A percentile compares a stretch with the other conserved stretches of the same genome.
Conservation (phyloP, 1,140 invertebrate species). For the Drosophila virilis region DNA sequence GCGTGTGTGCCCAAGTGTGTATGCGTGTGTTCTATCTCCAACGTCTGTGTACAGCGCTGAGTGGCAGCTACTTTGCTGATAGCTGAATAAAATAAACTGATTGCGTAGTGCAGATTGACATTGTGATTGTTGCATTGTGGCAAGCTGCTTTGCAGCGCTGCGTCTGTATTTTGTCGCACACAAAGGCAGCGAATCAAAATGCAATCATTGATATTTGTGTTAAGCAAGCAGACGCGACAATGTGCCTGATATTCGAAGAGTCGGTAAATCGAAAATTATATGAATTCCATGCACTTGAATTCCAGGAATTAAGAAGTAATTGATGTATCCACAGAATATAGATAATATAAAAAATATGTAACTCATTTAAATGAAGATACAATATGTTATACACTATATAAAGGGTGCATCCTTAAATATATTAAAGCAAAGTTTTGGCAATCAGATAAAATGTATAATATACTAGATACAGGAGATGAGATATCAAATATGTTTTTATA, state of each 20-base stretch:
- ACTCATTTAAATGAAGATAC: too few species aligned
- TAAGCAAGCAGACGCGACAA: constrained; percentile 37
- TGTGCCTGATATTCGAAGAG: constrained; percentile 3
- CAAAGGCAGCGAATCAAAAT: constrained; percentile 63
- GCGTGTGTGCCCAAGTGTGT: neutral
- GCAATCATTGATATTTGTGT: constrained; percentile 64
- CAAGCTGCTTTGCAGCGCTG: constrained; percentile 37
- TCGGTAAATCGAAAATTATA: neutral
- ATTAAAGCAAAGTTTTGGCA: too few species aligned
- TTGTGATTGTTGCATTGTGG: constrained; percentile 43
- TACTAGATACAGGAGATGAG: too few species aligned
- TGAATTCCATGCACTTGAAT: neutral
- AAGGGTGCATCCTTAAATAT: too few species aligned
- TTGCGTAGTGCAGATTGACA: constrained; percentile 71
- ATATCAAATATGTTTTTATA: too few species aligned
- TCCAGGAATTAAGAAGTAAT: neutral
- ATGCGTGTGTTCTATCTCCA: neutral
- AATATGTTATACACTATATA: too few species aligned
- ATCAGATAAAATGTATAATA: too few species aligned
- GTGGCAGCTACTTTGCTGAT: constrained; percentile 74
- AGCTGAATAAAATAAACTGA: constrained; percentile 76
- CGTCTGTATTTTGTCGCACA: constrained; percentile 32
- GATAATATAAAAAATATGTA: too few species aligned
- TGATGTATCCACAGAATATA: too few species aligned
- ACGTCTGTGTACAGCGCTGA: constrained; percentile 44